These are phyloP conservation scores for Nipponacmea schrenckii DNA, from an alignment of 2,888 invertebrate species.

Conservation along the genomic window DNA sequence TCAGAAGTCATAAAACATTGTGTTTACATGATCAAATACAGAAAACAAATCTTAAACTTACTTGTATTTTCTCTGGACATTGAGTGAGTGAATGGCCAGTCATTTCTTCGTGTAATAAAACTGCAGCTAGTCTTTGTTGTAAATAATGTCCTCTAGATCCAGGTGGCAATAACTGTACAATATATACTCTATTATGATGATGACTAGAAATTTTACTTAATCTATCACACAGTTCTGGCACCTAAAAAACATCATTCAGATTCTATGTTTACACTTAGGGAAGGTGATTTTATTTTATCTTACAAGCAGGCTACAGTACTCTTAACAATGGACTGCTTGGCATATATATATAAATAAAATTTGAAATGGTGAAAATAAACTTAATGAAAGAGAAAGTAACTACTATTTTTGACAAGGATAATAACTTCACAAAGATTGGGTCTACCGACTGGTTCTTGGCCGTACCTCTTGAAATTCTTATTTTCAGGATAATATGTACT, in stretches of 20 bases:
- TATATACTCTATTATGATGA: conserved; percentile 44
- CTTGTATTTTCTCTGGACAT: not conserved
- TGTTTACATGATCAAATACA: no score
- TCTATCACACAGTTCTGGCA: conserved; percentile 30
- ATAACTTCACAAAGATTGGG: no score
- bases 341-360: no score
- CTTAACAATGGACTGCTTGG: no score
- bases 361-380: no score
- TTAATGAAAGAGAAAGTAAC: no score
- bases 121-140: conserved; percentile 39
- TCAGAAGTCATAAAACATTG: no score
- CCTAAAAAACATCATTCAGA: conserved; percentile 25
- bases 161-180: conserved; percentile 40
- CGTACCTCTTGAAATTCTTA: no score
- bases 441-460: no score
- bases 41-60: not conserved
- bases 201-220: conserved; percentile 36
- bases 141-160: conserved; percentile 37
- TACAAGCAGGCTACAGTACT: no score
- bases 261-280: not conserved
- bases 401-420: no score
- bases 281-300: not conserved
- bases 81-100: not conserved
- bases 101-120: conserved; percentile 26
- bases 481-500: no score